Evolutionary conservation across 2,888 invertebrate genomes (phyloP).

Genomic region (Plebejus argus): DNA sequence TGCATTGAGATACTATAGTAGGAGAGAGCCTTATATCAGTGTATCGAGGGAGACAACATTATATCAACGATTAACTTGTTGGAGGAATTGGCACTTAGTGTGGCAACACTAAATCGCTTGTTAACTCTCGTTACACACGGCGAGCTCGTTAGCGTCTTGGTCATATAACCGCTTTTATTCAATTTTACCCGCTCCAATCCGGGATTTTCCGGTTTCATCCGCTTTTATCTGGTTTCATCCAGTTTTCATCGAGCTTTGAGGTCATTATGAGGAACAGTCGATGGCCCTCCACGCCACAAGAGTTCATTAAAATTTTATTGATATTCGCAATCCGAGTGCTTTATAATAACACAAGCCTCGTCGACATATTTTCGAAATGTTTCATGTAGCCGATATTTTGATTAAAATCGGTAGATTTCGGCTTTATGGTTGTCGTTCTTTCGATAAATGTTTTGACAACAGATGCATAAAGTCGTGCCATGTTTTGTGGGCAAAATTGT

Average conservation of each 20-base stretch:
- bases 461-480: background rate
- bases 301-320: slow-evolving; percentile 27
- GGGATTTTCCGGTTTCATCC: background rate
- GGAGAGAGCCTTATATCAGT: no score
- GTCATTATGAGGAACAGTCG: slow-evolving; percentile 17
- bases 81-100: background rate
- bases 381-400: slow-evolving; percentile 1
- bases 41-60: background rate
- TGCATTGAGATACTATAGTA: no score
- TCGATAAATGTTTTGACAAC: background rate
- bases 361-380: background rate
- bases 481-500: no score
- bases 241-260: slow-evolving; percentile 2
- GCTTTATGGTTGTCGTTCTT: background rate
- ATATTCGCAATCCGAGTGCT: slow-evolving; percentile 18
- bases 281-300: background rate
- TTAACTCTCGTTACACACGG: slow-evolving; percentile 4
- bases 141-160: slow-evolving; percentile 10
- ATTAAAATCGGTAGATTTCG: background rate
- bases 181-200: background rate
- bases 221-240: slow-evolving; percentile 3
- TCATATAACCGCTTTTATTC: slow-evolving; percentile 19
- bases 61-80: background rate
- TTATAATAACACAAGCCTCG: slow-evolving; percentile 8
- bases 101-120: slow-evolving; percentile 9